Evolutionary conservation across 2,113 vertebrate species (phyloP).

Genomic region (Lontra canadensis): DNA sequence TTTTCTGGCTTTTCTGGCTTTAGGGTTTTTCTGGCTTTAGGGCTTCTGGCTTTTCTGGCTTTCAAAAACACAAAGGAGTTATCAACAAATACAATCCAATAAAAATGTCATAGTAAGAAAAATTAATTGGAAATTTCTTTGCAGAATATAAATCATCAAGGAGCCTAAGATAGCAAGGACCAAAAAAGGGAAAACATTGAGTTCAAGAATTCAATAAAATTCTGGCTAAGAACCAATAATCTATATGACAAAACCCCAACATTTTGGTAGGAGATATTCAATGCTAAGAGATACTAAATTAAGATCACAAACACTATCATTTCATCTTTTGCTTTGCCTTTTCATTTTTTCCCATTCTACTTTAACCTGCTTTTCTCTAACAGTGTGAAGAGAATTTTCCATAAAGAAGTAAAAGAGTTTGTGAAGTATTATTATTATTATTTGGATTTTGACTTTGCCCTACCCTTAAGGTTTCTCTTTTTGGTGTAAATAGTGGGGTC

Average conservation of each 20-base stretch:
- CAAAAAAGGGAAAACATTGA: background rate
- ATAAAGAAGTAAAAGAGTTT: background rate
- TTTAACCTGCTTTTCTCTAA: background rate
- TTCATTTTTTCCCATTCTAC: background rate
- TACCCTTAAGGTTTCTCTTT: background rate
- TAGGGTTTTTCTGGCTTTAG: too few relatives aligned
- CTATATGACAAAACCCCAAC: background rate
- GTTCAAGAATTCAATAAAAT: background rate
- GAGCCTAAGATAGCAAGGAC: background rate
- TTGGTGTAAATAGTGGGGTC: background rate
- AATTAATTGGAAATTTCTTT: slow-evolving; percentile 2
- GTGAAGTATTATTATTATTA: background rate
- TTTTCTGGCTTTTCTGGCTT: background rate
- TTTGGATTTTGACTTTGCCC: background rate
- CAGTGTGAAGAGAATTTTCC: background rate
- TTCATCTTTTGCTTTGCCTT: background rate
- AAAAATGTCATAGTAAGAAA: background rate
- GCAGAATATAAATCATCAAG: background rate
- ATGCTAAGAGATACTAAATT: background rate
- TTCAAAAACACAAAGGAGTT: background rate
- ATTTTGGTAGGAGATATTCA: background rate
- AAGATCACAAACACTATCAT: background rate
- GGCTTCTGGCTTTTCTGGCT: background rate
- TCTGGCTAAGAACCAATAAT: background rate
- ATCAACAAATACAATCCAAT: background rate